A percentile compares a stretch with the other conserved stretches of the same genome.
Evolutionary conservation across 2,888 invertebrate genomes (phyloP).

Genomic region (Linnaemya vulpina): DNA sequence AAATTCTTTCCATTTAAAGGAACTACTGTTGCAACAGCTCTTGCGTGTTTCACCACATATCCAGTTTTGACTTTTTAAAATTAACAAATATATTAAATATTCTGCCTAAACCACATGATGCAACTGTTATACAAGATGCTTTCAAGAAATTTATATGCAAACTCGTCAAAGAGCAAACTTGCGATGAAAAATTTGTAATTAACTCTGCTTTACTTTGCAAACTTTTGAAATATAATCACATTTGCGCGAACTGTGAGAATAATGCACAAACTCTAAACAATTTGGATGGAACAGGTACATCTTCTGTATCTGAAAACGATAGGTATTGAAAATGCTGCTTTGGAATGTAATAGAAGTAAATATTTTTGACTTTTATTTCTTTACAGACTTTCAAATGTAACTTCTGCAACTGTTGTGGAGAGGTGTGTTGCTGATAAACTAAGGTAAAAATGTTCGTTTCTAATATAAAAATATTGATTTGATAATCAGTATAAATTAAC

Average conservation of each 20-base stretch:
- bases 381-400: not conserved
- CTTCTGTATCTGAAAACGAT: not conserved
- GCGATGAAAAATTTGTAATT: constrained; percentile 13
- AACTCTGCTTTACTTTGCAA: constrained; percentile 2
- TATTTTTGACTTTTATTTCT: not conserved
- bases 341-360: not conserved
- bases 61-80: constrained; percentile 25
- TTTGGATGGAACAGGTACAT: not conserved
- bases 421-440: not conserved
- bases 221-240: constrained; percentile 15
- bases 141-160: constrained; percentile 41
- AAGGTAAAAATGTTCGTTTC: constrained; percentile 15
- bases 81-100: constrained; percentile 24
- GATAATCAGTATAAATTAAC: too few species aligned
- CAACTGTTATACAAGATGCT: not conserved
- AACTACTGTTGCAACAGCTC: not conserved
- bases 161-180: constrained; percentile 15
- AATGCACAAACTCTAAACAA: not conserved
- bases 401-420: constrained; percentile 2
- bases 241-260: constrained; percentile 42
- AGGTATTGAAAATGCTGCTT: constrained; percentile 5
- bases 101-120: not conserved
- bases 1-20: not conserved
- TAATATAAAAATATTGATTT: too few species aligned
- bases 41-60: constrained; percentile 37